phyloP scores from a whole-genome alignment of 2,113 vertebrate genomes.

The Trochalopteron elliotii region DNA sequence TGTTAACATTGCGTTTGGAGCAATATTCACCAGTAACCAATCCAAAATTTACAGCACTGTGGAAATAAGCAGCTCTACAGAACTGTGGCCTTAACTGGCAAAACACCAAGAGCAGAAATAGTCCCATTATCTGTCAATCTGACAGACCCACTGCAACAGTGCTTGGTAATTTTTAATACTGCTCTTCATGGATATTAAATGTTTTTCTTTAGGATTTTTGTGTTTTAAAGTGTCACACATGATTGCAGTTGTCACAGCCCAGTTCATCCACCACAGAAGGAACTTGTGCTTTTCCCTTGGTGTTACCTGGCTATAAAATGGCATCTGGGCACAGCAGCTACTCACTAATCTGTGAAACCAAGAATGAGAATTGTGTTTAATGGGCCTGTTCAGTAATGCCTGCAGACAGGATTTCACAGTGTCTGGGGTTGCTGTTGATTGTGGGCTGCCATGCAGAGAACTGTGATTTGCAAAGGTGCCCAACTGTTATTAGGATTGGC shows the following conservation, averaged over 20 bases:
- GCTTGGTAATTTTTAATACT: not conserved
- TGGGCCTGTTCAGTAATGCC: constrained; percentile 9
- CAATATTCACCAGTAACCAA: not conserved
- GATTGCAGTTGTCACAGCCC: not conserved
- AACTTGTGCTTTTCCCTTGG: not conserved
- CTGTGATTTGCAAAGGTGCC: not conserved
- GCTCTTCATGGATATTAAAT: not conserved
- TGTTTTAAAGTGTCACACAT: not conserved
- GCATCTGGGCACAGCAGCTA: not conserved
- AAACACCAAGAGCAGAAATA: not conserved
- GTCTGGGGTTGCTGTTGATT: not conserved
- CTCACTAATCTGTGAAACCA: constrained; percentile 29
- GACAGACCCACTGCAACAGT: not conserved
- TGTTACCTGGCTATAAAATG: not conserved
- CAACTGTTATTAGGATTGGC: not conserved
- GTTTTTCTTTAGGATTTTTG: not conserved
- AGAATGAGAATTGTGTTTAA: constrained; percentile 47
- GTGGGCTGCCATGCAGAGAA: constrained; percentile 32
- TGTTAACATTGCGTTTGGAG: not conserved
- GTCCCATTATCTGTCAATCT: not conserved
- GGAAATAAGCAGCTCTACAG: not conserved
- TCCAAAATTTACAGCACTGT: not conserved
- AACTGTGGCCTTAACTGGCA: not conserved
- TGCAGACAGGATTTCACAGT: not conserved
- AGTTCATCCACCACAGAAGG: not conserved